Evolutionary conservation across 2,888 invertebrate genomes (phyloP).

Genomic region (Drosophila mimetica): DNA sequence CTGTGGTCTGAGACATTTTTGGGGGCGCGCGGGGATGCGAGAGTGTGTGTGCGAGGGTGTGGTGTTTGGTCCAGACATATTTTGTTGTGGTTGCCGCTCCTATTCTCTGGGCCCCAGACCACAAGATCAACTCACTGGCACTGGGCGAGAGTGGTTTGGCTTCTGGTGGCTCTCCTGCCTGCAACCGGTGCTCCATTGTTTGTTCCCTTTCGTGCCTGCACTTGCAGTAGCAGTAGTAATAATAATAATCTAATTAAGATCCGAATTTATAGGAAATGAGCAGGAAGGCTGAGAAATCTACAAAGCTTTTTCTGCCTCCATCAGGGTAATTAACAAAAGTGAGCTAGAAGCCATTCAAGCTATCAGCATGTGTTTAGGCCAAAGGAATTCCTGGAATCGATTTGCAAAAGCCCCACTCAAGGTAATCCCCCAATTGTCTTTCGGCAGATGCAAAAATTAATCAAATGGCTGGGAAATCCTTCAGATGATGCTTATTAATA

Average conservation of each 20-base stretch:
- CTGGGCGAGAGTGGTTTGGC: conserved; percentile 17
- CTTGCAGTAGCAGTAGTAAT: conserved; percentile 54
- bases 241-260: conserved; percentile 75
- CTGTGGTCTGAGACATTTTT: conserved; percentile 75
- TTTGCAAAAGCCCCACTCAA: not conserved
- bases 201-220: conserved; percentile 36
- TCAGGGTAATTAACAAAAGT: conserved; percentile 23
- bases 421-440: conserved; percentile 11
- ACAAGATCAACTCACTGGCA: conserved; percentile 45
- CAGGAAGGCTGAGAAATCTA: conserved; percentile 1
- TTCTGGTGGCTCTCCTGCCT: conserved; percentile 22
- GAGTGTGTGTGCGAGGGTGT: conserved; percentile 16
- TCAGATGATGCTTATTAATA: conserved; percentile 52
- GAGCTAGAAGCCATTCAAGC: conserved; percentile 5
- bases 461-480: not conserved
- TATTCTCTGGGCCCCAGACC: conserved; percentile 31
- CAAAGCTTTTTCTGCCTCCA: conserved; percentile 14
- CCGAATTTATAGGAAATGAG: conserved; percentile 46
- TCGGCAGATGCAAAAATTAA: not conserved
- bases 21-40: conserved; percentile 1
- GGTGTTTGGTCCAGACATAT: conserved; percentile 74
- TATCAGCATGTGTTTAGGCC: conserved; percentile 2
- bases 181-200: conserved; percentile 8
- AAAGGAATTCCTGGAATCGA: conserved; percentile 1
- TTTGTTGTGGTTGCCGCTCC: conserved; percentile 64